A percentile compares a stretch with the other conserved stretches of the same genome.
These are phyloP conservation scores for Aphaenogaster rudis DNA, from an alignment of 1,140 invertebrate genomes.

Conservation along the genomic window DNA sequence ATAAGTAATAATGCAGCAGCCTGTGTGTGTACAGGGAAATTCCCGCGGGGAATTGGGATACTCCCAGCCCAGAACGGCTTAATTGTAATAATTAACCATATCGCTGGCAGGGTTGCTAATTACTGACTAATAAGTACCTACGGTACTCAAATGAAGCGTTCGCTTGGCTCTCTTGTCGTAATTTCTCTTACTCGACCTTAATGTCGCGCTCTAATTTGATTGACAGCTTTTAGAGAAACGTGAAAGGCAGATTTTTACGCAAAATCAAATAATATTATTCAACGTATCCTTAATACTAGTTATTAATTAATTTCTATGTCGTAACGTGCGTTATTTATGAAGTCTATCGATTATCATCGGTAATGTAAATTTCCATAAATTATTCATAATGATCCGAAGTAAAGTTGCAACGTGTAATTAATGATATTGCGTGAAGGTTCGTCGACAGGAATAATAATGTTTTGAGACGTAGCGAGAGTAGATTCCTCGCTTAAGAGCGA, in stretches of 20 bases:
- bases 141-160: slow-evolving; percentile 36
- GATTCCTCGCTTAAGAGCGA: neutral
- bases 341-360: neutral
- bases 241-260: neutral
- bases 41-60: slow-evolving; percentile 16
- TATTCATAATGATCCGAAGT: slow-evolving; percentile 17
- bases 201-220: slow-evolving; percentile 45
- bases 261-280: neutral
- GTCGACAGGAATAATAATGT: neutral
- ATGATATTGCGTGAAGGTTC: neutral
- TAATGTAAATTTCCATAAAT: slow-evolving; percentile 9
- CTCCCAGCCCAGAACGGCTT: slow-evolving; percentile 31
- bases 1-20: slow-evolving; percentile 22
- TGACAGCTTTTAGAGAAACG: slow-evolving; percentile 29
- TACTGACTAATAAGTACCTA: slow-evolving; percentile 61
- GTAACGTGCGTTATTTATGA: neutral
- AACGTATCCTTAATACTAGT: neutral
- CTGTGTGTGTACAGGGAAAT: slow-evolving; percentile 17
- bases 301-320: neutral
- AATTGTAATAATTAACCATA: slow-evolving; percentile 64
- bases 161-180: neutral
- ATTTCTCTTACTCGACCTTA: slow-evolving; percentile 42
- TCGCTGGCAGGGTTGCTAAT: slow-evolving; percentile 56
- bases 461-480: slow-evolving; percentile 29
- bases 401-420: slow-evolving; percentile 23